Conservation (phyloP, 2,888 invertebrate genomes). For the Seira sanloemensis region DNA sequence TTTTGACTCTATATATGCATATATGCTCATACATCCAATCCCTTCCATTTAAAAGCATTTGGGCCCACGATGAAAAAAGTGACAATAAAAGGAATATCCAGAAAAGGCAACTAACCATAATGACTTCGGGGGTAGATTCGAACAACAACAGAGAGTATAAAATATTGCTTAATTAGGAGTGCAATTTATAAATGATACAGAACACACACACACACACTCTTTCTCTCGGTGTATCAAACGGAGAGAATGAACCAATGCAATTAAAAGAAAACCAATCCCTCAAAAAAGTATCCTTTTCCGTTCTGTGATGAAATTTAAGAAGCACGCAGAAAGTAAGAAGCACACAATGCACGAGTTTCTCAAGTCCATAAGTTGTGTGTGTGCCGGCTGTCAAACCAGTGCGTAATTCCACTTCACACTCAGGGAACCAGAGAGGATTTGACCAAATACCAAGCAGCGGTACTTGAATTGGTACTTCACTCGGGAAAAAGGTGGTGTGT, state of each 20-base stretch:
- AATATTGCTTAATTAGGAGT: not conserved
- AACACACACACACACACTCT: not conserved
- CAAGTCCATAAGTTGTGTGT: no score
- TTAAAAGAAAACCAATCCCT: constrained; percentile 8
- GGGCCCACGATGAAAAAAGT: constrained; percentile 1
- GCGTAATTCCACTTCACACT: no score
- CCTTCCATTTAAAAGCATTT: not conserved
- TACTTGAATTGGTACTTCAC: not conserved
- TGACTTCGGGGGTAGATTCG: not conserved
- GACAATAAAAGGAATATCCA: not conserved
- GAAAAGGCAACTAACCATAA: constrained; percentile 28
- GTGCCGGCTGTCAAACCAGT: no score
- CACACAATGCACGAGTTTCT: no score
- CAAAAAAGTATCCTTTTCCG: not conserved
- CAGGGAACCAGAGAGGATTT: no score
- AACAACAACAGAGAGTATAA: not conserved
- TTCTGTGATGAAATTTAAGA: no score
- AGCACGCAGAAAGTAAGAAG: no score
- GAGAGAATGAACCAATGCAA: not conserved
- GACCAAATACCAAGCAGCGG: not conserved
- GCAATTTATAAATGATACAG: not conserved
- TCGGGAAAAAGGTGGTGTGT: no score
- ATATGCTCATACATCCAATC: no score
- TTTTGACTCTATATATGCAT: not conserved
- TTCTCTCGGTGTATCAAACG: not conserved